These are phyloP conservation scores for Alectura lathami DNA, from an alignment of 2,113 vertebrate species.

Conservation along the genomic window DNA sequence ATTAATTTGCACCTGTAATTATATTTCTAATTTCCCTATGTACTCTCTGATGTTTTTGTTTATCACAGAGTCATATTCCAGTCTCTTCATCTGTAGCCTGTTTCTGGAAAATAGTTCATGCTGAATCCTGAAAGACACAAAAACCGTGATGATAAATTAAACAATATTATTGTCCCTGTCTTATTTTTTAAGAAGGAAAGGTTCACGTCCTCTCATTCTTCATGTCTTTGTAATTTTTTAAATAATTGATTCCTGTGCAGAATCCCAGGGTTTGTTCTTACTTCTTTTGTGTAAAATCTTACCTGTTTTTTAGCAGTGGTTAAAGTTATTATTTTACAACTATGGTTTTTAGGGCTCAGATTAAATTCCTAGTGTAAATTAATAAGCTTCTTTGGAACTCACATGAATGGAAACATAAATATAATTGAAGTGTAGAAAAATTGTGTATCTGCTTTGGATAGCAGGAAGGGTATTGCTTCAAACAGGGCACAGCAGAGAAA, in stretches of 20 bases:
- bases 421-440: background rate
- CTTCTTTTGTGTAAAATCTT: background rate
- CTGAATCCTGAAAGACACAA: background rate
- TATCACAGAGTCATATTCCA: constrained; percentile 15
- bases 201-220: background rate
- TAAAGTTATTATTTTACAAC: background rate
- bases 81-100: constrained; percentile 23
- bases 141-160: constrained; percentile 31
- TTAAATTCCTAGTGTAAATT: background rate
- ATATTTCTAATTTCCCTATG: constrained; percentile 35
- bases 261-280: background rate
- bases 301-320: background rate
- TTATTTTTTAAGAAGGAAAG: background rate
- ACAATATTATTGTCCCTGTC: background rate
- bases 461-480: background rate
- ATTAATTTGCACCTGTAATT: constrained; percentile 9
- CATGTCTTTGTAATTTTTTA: background rate
- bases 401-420: background rate
- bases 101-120: constrained; percentile 5
- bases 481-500: background rate
- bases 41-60: constrained; percentile 53
- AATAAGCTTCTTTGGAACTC: background rate
- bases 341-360: background rate
- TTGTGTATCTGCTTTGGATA: background rate
- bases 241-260: background rate